Percentiles rank a stretch among this genome's conserved stretches.
Evolutionary conservation across 1,140 invertebrate species (phyloP).

Genomic region (Lepidostoma basale): DNA sequence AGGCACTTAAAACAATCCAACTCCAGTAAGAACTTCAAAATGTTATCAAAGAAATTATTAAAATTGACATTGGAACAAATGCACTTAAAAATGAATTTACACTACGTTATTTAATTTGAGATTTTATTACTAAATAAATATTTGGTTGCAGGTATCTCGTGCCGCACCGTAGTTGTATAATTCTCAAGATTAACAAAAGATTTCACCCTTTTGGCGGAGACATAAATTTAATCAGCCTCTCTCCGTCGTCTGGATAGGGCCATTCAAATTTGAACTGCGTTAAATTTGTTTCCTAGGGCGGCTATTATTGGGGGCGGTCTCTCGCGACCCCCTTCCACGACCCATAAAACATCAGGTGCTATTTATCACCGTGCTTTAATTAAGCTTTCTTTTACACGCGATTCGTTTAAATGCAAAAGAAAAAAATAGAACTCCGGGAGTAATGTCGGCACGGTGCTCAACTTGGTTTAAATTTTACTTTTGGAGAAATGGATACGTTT

Average conservation of each 20-base stretch:
- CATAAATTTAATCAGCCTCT: neutral
- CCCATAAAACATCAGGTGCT: slow-evolving; percentile 46
- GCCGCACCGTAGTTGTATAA: too few relatives aligned
- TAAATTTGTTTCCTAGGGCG: slow-evolving; percentile 25
- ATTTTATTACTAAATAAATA: too few relatives aligned
- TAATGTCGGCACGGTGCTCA: neutral
- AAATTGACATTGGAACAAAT: too few relatives aligned
- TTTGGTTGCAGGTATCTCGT: too few relatives aligned
- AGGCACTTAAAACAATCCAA: too few relatives aligned
- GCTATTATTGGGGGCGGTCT: neutral
- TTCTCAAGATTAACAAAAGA: neutral
- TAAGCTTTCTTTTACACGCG: slow-evolving; percentile 45
- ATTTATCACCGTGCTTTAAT: slow-evolving; percentile 46
- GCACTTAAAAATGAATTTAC: too few relatives aligned
- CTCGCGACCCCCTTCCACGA: neutral
- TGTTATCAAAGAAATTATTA: too few relatives aligned
- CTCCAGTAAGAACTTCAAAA: too few relatives aligned
- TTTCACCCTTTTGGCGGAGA: neutral
- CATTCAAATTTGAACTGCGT: slow-evolving; percentile 21
- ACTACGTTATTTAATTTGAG: too few relatives aligned
- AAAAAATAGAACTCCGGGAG: slow-evolving; percentile 35
- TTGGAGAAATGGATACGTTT: too few relatives aligned
- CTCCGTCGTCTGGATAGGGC: neutral
- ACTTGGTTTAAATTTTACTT: too few relatives aligned
- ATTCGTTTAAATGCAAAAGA: slow-evolving; percentile 39